phyloP scores from a whole-genome alignment of 1,140 invertebrate species.

The Hylaeus volcanicus region DNA sequence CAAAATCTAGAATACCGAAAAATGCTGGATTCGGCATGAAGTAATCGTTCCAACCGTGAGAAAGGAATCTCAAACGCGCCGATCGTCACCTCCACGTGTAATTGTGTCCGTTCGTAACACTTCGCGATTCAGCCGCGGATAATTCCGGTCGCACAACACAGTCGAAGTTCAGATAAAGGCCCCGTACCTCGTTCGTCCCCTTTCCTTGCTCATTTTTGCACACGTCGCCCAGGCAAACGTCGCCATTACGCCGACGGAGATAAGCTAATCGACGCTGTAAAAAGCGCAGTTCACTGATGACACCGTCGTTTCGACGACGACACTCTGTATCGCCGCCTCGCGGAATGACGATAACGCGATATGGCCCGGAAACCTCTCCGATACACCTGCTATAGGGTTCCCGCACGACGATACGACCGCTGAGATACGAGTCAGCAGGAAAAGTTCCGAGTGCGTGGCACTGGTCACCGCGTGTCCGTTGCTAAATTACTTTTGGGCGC shows the following conservation, averaged over 20 bases:
- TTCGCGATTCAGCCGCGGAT: conserved; percentile 34
- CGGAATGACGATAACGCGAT: conserved; percentile 28
- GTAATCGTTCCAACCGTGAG: no score
- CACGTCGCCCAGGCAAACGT: conserved; percentile 36
- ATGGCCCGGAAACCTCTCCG: conserved; percentile 33
- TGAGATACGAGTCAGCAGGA: neutral
- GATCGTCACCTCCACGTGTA: conserved; percentile 22
- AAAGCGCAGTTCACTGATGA: conserved; percentile 61
- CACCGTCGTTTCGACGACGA: conserved; percentile 49
- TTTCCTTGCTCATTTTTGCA: conserved; percentile 46
- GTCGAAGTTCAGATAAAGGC: conserved; percentile 60
- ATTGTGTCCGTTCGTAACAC: conserved; percentile 63
- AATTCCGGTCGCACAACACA: conserved; percentile 28
- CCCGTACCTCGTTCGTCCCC: neutral
- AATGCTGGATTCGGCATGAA: neutral
- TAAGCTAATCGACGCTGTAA: conserved; percentile 69
- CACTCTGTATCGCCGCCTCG: conserved; percentile 32
- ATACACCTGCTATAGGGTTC: conserved; percentile 27
- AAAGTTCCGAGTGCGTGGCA: no score
- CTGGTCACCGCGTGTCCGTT: neutral
- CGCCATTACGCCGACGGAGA: conserved; percentile 53
- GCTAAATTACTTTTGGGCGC: no score
- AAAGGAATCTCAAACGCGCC: no score
- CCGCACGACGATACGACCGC: neutral
- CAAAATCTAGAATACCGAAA: neutral